phyloP scores from a whole-genome alignment of 2,797 vertebrate genomes.

The Acanthopagrus latus region DNA sequence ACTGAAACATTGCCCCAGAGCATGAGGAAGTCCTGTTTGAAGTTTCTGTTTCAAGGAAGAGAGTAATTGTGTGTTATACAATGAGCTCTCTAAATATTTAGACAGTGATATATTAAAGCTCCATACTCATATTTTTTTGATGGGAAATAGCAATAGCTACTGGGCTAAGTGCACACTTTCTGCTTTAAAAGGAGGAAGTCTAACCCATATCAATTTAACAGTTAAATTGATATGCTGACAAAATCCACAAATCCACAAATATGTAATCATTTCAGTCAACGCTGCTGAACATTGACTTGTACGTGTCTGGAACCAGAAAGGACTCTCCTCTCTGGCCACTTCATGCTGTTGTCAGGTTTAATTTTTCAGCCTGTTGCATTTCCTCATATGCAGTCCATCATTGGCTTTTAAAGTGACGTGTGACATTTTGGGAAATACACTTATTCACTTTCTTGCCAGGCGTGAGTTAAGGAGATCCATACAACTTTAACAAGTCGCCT shows the following conservation, averaged over 20 bases:
- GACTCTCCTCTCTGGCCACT: no score
- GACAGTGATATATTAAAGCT: constrained; percentile 42
- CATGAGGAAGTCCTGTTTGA: constrained; percentile 58
- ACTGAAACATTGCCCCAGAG: constrained; percentile 66
- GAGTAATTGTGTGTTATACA: constrained; percentile 40
- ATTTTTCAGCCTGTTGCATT: neutral
- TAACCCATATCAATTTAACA: neutral
- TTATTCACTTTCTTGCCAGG: neutral
- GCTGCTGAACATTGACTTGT: neutral
- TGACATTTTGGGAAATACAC: neutral
- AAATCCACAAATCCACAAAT: neutral
- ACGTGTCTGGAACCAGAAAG: neutral
- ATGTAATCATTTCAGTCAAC: neutral
- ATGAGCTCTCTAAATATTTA: constrained; percentile 51
- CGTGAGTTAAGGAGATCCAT: neutral
- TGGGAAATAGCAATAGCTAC: constrained; percentile 10
- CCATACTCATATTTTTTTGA: constrained; percentile 10
- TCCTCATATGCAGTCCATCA: neutral
- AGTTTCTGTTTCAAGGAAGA: constrained; percentile 58
- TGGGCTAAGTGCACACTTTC: neutral
- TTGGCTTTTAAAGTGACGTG: neutral
- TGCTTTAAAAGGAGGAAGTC: neutral
- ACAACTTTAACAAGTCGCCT: neutral
- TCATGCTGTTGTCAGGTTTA: neutral
- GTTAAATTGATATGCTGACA: neutral